A percentile compares a stretch with the other conserved stretches of the same genome.
Conservation (phyloP, 2,113 vertebrate species). For the Empidonax traillii region DNA sequence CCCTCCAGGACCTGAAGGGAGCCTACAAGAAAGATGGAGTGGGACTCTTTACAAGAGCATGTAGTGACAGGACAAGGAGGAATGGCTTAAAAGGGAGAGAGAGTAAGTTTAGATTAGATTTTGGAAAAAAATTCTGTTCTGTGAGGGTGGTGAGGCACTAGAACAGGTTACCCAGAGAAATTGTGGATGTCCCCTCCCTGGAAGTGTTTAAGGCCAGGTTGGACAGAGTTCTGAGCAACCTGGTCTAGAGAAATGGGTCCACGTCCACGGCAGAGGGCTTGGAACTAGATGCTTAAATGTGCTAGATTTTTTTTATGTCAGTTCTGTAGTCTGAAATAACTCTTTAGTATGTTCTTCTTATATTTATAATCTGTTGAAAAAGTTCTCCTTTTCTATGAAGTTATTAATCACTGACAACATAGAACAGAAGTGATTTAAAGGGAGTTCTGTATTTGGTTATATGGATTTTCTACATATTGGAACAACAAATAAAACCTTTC, state of each 20-base stretch:
- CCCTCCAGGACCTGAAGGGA: not conserved
- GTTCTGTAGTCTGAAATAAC: not conserved
- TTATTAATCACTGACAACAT: not conserved
- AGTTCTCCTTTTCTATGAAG: not conserved
- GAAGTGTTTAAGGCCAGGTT: not conserved
- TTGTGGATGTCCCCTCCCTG: fast-evolving
- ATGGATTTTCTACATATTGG: not conserved
- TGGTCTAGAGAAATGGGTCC: not conserved
- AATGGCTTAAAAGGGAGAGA: not conserved
- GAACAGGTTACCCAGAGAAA: not conserved
- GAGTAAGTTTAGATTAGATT: not conserved
- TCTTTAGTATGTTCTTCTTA: not conserved
- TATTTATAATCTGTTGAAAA: not conserved
- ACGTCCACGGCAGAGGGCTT: not conserved
- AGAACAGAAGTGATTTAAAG: not conserved
- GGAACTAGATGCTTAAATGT: not conserved
- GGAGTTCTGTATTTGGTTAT: not conserved
- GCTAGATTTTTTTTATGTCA: not conserved
- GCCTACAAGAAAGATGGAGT: not conserved
- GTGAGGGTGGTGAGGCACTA: not conserved
- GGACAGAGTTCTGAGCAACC: not conserved
- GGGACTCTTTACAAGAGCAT: not conserved
- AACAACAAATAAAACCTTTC: not conserved
- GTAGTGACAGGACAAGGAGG: not conserved
- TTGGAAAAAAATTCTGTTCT: not conserved